A percentile compares a stretch with the other conserved stretches of the same genome.
Conservation (phyloP, 2,113 vertebrate genomes). For the Xenopus laevis region DNA sequence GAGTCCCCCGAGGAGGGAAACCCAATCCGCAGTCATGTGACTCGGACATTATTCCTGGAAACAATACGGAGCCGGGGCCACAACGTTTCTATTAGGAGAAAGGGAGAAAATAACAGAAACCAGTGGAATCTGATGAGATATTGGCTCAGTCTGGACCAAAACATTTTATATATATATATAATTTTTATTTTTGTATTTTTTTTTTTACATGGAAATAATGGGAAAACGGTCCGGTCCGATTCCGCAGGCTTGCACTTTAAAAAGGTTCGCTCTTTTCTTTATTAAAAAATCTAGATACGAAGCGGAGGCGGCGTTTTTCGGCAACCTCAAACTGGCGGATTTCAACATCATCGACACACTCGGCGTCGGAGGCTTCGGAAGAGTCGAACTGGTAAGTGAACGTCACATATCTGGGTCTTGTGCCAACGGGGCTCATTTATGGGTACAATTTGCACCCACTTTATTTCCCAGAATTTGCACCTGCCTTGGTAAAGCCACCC, state of each 20-base stretch:
- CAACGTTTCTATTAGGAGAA: not conserved
- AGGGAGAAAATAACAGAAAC: not conserved
- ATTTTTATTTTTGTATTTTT: not conserved
- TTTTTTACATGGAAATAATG: conserved; percentile 56
- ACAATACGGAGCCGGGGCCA: not conserved
- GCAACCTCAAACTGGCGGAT: conserved; percentile 77
- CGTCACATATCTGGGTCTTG: no score
- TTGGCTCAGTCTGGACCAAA: conserved; percentile 55
- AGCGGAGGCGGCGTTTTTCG: conserved; percentile 79
- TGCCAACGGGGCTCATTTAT: no score
- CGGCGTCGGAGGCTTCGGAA: conserved; percentile 87
- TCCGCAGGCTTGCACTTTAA: conserved; percentile 79
- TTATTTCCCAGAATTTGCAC: no score
- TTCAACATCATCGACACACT: conserved; percentile 87
- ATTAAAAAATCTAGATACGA: conserved; percentile 92
- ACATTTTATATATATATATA: no score
- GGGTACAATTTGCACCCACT: no score
- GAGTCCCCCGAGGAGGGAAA: conserved; percentile 54
- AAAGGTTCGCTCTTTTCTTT: conserved; percentile 90
- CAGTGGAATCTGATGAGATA: conserved; percentile 24
- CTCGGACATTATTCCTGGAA: conserved; percentile 49
- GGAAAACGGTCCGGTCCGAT: conserved; percentile 57
- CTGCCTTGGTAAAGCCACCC: no score
- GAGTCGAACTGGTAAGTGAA: conserved; percentile 77
- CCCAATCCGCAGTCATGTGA: conserved; percentile 52